phyloP scores from a whole-genome alignment of 2,113 vertebrate genomes.

The Melozone crissalis region DNA sequence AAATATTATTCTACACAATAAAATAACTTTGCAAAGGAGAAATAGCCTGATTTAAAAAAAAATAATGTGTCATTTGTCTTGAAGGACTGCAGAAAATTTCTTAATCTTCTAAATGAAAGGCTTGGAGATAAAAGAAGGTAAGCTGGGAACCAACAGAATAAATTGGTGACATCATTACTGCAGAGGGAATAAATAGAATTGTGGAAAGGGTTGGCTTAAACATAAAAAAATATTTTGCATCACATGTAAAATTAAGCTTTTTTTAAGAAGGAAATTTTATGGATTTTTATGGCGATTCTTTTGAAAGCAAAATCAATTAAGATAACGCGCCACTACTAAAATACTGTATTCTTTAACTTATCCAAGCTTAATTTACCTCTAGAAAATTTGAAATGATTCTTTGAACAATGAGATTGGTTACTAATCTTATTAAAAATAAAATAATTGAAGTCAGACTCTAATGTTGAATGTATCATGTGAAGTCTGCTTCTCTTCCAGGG shows the following conservation, averaged over 20 bases:
- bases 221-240: rapidly evolving
- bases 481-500: conserved; percentile 75
- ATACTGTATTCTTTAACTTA: not conserved
- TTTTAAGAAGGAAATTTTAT: not conserved
- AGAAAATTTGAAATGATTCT: not conserved
- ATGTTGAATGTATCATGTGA: not conserved
- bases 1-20: not conserved
- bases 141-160: not conserved
- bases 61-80: conserved; percentile 42
- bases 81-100: conserved; percentile 85
- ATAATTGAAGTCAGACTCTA: not conserved
- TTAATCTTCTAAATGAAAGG: conserved; percentile 80
- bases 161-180: not conserved
- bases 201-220: not conserved
- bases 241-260: not conserved
- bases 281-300: not conserved
- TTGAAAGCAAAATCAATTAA: not conserved
- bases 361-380: not conserved
- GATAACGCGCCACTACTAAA: not conserved
- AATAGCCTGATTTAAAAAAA: not conserved
- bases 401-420: not conserved
- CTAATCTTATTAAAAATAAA: not conserved
- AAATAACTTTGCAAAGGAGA: not conserved
- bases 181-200: not conserved
- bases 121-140: conserved; percentile 79